Base-by-base conservation (phyloP, 2,888 invertebrate species). In the Drosophila meridiana region DNA sequence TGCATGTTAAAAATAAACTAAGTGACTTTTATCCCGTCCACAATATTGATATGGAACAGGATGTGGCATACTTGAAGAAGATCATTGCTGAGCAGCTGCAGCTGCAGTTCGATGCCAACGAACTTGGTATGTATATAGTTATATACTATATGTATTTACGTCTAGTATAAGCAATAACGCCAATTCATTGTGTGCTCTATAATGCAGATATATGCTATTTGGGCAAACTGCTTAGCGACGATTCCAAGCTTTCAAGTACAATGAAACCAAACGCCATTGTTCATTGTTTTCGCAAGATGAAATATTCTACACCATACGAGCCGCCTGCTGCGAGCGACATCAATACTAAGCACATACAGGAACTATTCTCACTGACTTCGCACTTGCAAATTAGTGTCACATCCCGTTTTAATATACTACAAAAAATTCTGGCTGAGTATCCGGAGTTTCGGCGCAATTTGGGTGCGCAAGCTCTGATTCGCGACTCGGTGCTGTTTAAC, bases 381-480 rank as follows among this genome's bases (percentile, higher is more conserved):
- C 93, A 92, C 89, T 87, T 91, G 91, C 89, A 93, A 74, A 92
- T 93, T 20, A 92, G 94, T 67, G 93, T 94, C 5, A 93, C 93
- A 30, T 94, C 94, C 5, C 92, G 94, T 2, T 89, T 96, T 38
- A 95, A 90, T 56, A 93, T 93, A 48, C 62, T 93, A 6, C 92
- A 96, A 83, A 96, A 95, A 89, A 94, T 97, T 26, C 94, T 96
- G 28, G 94, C 94, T 3, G 95, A 95, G 36, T 95, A 95, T 69
- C 96, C 96, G 8, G 95, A 95, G 32, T 94, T 97, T 45, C 94
- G 94, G 6, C 94, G 95, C 53, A 96, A 97, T 93, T 94, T 96
- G 6, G 94, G 95, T 3, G 96, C 96, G 5, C 94, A 96, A 62
- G 95, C 96, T 0, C 94, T 96, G 78, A 94, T 97, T 42, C 95